These are phyloP conservation scores for Brienomyrus longianalis DNA, from an alignment of 2,113 vertebrate genomes.

Conservation along the genomic window DNA sequence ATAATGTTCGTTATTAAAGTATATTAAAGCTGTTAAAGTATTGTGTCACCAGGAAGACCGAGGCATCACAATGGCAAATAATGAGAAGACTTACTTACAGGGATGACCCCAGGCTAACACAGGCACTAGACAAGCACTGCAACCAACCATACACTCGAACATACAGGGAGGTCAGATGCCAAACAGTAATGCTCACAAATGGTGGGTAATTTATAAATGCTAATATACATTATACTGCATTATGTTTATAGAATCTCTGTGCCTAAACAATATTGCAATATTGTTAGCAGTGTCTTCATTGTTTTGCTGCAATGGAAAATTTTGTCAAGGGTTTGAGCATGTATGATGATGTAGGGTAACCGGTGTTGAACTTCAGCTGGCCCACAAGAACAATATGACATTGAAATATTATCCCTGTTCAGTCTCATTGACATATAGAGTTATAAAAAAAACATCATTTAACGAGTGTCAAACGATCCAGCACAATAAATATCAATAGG, in stretches of 20 bases:
- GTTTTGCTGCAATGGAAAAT: background rate
- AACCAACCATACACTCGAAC: too few relatives aligned
- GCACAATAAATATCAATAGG: background rate
- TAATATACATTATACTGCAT: background rate
- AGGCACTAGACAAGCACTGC: too few relatives aligned
- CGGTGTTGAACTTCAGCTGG: background rate
- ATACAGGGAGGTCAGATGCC: too few relatives aligned
- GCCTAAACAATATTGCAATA: background rate
- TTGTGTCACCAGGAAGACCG: too few relatives aligned
- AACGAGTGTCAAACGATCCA: background rate
- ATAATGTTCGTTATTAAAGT: background rate
- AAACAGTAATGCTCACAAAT: too few relatives aligned
- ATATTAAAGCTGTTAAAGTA: too few relatives aligned
- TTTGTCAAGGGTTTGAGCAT: background rate
- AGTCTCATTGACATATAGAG: background rate
- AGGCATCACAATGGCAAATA: too few relatives aligned
- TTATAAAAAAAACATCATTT: background rate
- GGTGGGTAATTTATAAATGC: too few relatives aligned
- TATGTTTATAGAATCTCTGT: background rate
- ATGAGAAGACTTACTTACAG: too few relatives aligned
- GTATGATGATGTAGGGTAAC: background rate
- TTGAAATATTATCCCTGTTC: conserved; percentile 1
- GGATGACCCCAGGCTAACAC: too few relatives aligned
- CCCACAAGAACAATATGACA: background rate
- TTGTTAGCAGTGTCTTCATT: background rate